Conservation (phyloP, 1,140 invertebrate genomes). For the Linepithema humile region DNA sequence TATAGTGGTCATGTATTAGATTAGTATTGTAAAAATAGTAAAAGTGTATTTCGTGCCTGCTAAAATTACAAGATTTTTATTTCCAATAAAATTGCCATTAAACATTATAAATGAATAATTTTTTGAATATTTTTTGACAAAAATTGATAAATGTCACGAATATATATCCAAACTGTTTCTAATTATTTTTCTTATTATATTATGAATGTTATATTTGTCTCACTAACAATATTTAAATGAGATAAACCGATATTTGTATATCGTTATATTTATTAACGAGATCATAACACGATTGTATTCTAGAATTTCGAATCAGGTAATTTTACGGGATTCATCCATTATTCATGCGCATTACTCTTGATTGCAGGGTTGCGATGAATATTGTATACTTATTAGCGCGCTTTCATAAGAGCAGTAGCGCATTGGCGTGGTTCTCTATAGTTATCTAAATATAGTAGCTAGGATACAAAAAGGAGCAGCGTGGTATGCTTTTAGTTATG, state of each 20-base stretch:
- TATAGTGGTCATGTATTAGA: neutral
- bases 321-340: slow-evolving; percentile 26
- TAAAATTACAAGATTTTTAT: neutral
- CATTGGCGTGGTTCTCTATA: neutral
- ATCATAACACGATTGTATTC: slow-evolving; percentile 39
- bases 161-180: neutral
- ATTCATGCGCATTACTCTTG: slow-evolving; percentile 47
- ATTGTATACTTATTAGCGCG: slow-evolving; percentile 51
- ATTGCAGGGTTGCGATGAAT: slow-evolving; percentile 49
- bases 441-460: neutral
- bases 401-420: slow-evolving; percentile 24
- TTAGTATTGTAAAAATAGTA: neutral
- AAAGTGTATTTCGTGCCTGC: neutral
- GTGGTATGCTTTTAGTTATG: neutral
- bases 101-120: neutral
- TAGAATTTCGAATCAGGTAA: slow-evolving; percentile 26
- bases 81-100: slow-evolving; percentile 2
- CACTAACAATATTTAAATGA: neutral
- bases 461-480: neutral
- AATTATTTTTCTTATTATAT: neutral
- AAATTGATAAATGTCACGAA: neutral
- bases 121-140: neutral
- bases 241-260: neutral
- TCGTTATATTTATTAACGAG: slow-evolving; percentile 7
- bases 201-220: neutral